Evolutionary conservation across 2,888 invertebrate genomes (phyloP), one percentile per base, ranked within the genome.

Genomic region (Hydrotaea cyrtoneurina): DNA sequence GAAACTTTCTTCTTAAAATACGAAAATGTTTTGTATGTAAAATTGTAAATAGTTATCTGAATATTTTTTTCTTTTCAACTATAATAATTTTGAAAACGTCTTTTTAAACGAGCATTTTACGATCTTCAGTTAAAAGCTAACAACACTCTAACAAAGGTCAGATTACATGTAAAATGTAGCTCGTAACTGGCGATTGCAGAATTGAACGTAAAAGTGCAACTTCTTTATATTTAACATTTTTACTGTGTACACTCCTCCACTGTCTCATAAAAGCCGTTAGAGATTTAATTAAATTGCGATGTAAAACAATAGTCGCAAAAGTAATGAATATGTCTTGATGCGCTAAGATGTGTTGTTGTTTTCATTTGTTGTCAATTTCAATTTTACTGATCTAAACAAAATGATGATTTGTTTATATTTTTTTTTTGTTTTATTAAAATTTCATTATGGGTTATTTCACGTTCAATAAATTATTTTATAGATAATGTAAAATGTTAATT

Each of bases 241-340:
- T n/a, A 31, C 31, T 62, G 36, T 62, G 62, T 62, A 62, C 62
- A 62, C 62, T 62, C 59, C 59, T 26, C 15, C n/a, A 15, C n/a
- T 59, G 10, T 55, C 21, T 50, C 13, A 8, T 50, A n/a, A 50
- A 50, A 50, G 10, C 50, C 50, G 50, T 50, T 13, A 15, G 50
- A 50, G 50, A 50, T 50, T 50, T 13, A n/a, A 13, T 59, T 59
- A 2, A 39, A 39, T 8, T 39, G 1, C 39, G 39, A 39, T 39
- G 4, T 39, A 39, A 39, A 39, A 39, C 39, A 39, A 19, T 53
- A 53, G 10, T 55, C 19, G 21, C 53, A 53, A 57, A 57, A 57
- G n/a, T 26, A 59, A 59, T 59, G 59, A 59, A n/a, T 26, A 26
- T 59, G n/a, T 23, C 23, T 26, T 59, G 59, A n/a, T 39, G 39